phyloP scores from a whole-genome alignment of 1,140 invertebrate species.

The Hyles euphorbiae region DNA sequence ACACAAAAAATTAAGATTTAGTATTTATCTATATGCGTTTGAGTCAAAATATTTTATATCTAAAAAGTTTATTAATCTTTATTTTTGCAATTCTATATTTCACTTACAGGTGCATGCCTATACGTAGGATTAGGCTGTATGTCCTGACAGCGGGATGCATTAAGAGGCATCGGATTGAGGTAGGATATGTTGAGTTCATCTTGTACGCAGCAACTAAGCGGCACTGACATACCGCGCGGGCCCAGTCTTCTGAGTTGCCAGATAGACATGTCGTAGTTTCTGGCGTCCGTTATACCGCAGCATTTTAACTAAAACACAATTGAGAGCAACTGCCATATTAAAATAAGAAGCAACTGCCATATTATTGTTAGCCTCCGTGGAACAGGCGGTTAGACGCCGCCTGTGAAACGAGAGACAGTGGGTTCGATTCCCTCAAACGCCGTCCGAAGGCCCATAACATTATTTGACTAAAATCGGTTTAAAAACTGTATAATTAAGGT shows the following conservation, averaged over 20 bases:
- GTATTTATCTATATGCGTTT: no score
- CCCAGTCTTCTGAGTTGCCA: constrained; percentile 87
- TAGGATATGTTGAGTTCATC: constrained; percentile 77
- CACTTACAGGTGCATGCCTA: constrained; percentile 76
- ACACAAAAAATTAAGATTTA: no score
- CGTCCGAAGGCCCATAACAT: no score
- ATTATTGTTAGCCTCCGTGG: no score
- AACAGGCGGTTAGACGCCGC: no score
- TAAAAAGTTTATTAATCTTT: constrained; percentile 3
- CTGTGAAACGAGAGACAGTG: no score
- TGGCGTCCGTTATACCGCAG: constrained; percentile 86
- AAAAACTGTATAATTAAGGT: no score
- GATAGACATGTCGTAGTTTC: constrained; percentile 88
- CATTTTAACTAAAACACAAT: constrained; percentile 81
- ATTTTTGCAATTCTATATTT: neutral
- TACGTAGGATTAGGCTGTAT: constrained; percentile 77
- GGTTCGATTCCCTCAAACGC: no score
- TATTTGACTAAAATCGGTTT: no score
- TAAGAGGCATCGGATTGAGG: constrained; percentile 85
- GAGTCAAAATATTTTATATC: neutral
- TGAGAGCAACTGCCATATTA: no score
- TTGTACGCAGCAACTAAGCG: constrained; percentile 88
- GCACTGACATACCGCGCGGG: constrained; percentile 82
- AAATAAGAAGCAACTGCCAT: no score
- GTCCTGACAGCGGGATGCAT: constrained; percentile 83